A percentile compares a stretch with the other conserved stretches of the same genome.
These are phyloP conservation scores for Papio anubis DNA, from an alignment of 2,113 vertebrate species.

Conservation along the genomic window DNA sequence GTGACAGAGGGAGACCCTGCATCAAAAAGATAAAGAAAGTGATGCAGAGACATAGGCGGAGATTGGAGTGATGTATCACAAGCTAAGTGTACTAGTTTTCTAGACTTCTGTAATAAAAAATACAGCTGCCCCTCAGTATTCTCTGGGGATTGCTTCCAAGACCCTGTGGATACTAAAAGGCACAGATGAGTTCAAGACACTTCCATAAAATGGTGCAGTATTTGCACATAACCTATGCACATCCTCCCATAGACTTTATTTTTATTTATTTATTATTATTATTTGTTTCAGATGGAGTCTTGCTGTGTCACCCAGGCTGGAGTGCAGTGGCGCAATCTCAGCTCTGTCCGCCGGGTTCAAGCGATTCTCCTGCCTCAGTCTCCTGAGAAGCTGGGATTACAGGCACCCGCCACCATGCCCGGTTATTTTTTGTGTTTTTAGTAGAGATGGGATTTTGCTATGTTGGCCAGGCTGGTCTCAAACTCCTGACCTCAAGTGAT, in stretches of 20 bases:
- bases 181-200: neutral
- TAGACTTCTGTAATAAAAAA: neutral
- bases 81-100: neutral
- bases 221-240: neutral
- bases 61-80: neutral
- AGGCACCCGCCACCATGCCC: too few species aligned
- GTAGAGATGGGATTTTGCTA: too few species aligned
- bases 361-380: too few species aligned
- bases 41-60: neutral
- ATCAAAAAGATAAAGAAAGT: neutral
- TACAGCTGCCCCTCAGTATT: neutral
- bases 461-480: too few species aligned
- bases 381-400: too few species aligned
- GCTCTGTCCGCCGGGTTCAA: too few species aligned
- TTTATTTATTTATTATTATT: too few species aligned
- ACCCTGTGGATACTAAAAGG: neutral
- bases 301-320: too few species aligned
- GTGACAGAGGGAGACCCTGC: neutral
- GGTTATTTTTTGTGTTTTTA: too few species aligned
- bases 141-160: neutral
- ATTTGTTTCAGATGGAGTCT: too few species aligned
- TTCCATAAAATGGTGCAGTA: neutral
- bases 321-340: too few species aligned
- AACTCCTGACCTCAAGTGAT: too few species aligned
- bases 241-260: neutral